Base-by-base conservation (phyloP, 2,888 invertebrate genomes). In the Megamerina dolium region DNA sequence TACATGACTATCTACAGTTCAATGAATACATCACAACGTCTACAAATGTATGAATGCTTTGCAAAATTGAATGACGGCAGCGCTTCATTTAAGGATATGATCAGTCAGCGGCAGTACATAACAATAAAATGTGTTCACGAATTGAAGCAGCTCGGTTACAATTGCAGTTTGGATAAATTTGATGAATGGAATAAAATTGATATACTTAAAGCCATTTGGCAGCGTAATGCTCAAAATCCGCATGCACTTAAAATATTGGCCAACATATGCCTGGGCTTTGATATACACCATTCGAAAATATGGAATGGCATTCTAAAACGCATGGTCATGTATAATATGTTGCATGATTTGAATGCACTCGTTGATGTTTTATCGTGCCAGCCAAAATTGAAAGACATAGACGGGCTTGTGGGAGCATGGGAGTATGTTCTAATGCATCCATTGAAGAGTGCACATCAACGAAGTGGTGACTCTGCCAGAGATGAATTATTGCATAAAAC, bases 271-370 rank as follows among this genome's bases (percentile, higher is more conserved):
- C 48, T 72, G 3, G 69, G 70, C 12, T 72, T 64, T 39, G 58
- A 72, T 41, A 66, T 72, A 41, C 61, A 62, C 38, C 48, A 63
- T 17, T 57, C 71, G 1, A 64, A 66, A 51, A 68, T 72, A 33
- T 72, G 72, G 72, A 72, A 71, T 51, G 68, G 69, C 12, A 63
- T 72, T 26, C 55, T 72, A 3, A 67, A 68, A 39, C 70, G 72
- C 45, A 72, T 72, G 72, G 61, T 66, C 6, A 59, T 61, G 45
- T 59, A 67, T 3, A 65, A 68, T 42, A 72, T 72, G 72, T 59
- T 66, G 38, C 54, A 53, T 5, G 59, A 69, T 31, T 46, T 71
- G 3, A 66, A 66, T 46, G 60, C 67, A 0, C 48, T 72, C 14
- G 62, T 72, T 12, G 71, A 72, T 51, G 52, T 66, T 9, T 50